Evolutionary conservation across 2,797 vertebrate species (phyloP).

Genomic region (Helicolenus hilgendorfi): DNA sequence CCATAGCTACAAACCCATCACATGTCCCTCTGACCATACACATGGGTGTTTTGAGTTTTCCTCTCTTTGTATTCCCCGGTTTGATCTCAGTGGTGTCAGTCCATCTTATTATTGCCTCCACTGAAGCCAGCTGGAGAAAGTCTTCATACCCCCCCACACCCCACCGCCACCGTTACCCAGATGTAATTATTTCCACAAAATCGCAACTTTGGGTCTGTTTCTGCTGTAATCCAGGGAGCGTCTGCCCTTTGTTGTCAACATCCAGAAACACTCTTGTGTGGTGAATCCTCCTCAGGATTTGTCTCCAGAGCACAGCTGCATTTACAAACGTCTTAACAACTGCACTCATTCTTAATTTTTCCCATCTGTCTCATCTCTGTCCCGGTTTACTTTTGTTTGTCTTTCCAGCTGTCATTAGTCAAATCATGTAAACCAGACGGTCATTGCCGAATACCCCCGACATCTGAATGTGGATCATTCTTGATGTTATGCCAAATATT

Average conservation of each 20-base stretch:
- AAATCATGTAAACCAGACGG: not conserved
- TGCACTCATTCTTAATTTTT: not conserved
- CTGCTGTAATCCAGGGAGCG: not conserved
- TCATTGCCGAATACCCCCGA: not conserved
- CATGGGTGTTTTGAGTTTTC: constrained; percentile 19
- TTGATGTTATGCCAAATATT: not conserved
- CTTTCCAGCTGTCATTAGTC: not conserved
- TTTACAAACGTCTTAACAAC: not conserved
- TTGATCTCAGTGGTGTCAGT: constrained; percentile 27
- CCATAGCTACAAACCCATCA: constrained; percentile 60
- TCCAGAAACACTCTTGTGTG: not conserved
- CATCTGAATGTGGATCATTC: not conserved
- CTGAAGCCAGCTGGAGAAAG: constrained; percentile 24
- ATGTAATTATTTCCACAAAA: not conserved
- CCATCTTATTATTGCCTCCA: not conserved
- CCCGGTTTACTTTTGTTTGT: not conserved
- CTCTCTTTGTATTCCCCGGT: constrained; percentile 8
- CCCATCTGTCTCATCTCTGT: not conserved
- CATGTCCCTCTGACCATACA: constrained; percentile 34
- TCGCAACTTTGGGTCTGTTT: not conserved
- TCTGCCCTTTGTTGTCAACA: not conserved
- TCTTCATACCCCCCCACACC: not conserved
- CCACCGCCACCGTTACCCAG: not conserved
- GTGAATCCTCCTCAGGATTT: not conserved
- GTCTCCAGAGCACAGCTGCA: constrained; percentile 12